Conservation (phyloP, 2,113 vertebrate species). For the Hyperopisus bebe region DNA sequence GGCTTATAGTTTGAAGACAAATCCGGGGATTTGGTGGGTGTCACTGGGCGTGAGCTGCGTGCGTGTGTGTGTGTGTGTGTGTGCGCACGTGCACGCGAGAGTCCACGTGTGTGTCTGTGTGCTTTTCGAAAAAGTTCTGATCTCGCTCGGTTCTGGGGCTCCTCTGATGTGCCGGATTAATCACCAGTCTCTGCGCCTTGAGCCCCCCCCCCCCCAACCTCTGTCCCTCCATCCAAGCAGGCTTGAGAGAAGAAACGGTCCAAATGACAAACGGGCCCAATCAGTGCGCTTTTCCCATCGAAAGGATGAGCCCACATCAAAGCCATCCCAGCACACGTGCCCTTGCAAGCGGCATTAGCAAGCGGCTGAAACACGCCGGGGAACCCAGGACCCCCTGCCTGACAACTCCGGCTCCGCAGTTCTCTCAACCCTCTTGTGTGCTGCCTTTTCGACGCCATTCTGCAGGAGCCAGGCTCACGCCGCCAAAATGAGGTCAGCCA, state of each 20-base stretch:
- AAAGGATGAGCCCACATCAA: conserved; percentile 29
- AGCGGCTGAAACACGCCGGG: not conserved
- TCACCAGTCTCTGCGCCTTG: not conserved
- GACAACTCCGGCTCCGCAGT: no score
- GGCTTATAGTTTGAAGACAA: not conserved
- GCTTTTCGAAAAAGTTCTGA: not conserved
- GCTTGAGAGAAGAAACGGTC: conserved; percentile 18
- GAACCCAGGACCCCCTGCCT: not conserved
- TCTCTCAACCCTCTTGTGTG: not conserved
- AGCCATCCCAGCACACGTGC: not conserved
- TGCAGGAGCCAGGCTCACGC: not conserved
- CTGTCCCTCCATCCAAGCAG: not conserved
- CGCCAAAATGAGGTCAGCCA: conserved; percentile 2
- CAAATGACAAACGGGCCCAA: conserved; percentile 3
- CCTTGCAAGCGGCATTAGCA: conserved; percentile 7
- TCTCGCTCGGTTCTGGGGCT: not conserved
- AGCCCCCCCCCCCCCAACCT: not conserved
- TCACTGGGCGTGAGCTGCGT: not conserved
- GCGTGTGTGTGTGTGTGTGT: not conserved
- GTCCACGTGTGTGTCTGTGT: not conserved
- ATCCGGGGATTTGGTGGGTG: not conserved
- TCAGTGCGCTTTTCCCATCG: conserved; percentile 15
- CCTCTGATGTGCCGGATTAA: conserved; percentile 19
- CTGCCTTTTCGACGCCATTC: not conserved
- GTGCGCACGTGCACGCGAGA: not conserved